Evolutionary conservation across 2,888 invertebrate genomes (phyloP).

Genomic region (Hirudinaria manillensis): DNA sequence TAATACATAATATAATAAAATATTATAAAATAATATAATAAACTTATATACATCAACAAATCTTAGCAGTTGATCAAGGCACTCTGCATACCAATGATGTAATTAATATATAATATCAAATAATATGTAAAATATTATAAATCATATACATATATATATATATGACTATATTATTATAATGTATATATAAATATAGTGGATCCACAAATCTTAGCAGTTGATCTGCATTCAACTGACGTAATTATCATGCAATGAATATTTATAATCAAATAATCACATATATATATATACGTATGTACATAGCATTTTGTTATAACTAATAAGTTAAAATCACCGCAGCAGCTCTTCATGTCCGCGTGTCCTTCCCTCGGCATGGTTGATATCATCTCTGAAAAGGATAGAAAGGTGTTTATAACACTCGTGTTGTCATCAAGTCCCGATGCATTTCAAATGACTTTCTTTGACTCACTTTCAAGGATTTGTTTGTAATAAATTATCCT

Average conservation of each 20-base stretch:
- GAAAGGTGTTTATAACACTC: too few relatives aligned
- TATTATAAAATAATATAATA: background rate
- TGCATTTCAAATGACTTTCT: background rate
- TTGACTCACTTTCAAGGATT: conserved; percentile 64
- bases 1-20: background rate
- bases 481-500: conserved; percentile 76
- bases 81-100: background rate
- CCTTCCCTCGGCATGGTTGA: conserved; percentile 16
- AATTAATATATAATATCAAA: background rate
- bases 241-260: too few relatives aligned
- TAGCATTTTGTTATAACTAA: too few relatives aligned
- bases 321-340: conserved; percentile 8
- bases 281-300: too few relatives aligned
- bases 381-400: conserved; percentile 14
- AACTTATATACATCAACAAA: background rate
- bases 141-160: too few relatives aligned
- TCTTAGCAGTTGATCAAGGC: conserved; percentile 14
- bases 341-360: conserved; percentile 19
- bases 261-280: too few relatives aligned
- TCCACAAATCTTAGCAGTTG: too few relatives aligned
- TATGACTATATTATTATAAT: too few relatives aligned
- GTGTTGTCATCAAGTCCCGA: too few relatives aligned
- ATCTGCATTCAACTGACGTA: too few relatives aligned
- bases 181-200: too few relatives aligned
- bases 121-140: background rate